phyloP scores from a whole-genome alignment of 2,797 vertebrate genomes.

The Champsocephalus esox region DNA sequence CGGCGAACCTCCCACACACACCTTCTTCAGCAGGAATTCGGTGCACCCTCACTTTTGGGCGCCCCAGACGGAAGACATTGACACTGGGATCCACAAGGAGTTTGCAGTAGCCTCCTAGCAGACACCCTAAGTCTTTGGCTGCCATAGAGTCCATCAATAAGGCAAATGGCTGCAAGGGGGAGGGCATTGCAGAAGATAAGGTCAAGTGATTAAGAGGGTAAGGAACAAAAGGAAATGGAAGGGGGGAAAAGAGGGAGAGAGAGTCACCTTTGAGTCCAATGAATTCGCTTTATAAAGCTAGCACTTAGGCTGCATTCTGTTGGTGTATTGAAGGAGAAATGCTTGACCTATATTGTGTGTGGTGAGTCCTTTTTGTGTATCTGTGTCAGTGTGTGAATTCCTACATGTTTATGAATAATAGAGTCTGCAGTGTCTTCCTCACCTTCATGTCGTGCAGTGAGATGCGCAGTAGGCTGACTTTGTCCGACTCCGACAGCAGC shows the following conservation, averaged over 20 bases:
- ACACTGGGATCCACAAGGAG: constrained; percentile 89
- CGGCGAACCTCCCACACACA: constrained; percentile 84
- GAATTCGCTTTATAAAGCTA: constrained; percentile 50
- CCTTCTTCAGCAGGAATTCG: constrained; percentile 95
- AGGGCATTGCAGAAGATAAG: constrained; percentile 62
- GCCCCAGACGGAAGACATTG: constrained; percentile 92
- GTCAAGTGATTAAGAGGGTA: constrained; percentile 66
- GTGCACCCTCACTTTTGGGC: constrained; percentile 87
- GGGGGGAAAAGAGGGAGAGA: constrained; percentile 66
- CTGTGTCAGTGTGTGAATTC: constrained; percentile 45
- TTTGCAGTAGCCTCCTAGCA: constrained; percentile 94
- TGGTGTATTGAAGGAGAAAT: constrained; percentile 56
- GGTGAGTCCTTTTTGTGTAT: constrained; percentile 44
- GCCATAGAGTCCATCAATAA: constrained; percentile 94
- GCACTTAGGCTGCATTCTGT: constrained; percentile 53
- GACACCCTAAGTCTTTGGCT: constrained; percentile 96
- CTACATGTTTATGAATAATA: constrained; percentile 49
- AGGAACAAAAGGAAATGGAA: constrained; percentile 53
- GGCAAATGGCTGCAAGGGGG: constrained; percentile 89
- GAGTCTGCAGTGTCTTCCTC: constrained; percentile 42
- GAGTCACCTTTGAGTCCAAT: constrained; percentile 64
- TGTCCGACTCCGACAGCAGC: constrained; percentile 92
- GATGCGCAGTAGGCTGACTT: constrained; percentile 95
- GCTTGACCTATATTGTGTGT: constrained; percentile 72
- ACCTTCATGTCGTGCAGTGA: constrained; percentile 98